Evolutionary conservation across 2,797 vertebrate genomes (phyloP), one percentile per base, ranked within the genome.

Genomic region (Hydrocynus forskahlii): DNA sequence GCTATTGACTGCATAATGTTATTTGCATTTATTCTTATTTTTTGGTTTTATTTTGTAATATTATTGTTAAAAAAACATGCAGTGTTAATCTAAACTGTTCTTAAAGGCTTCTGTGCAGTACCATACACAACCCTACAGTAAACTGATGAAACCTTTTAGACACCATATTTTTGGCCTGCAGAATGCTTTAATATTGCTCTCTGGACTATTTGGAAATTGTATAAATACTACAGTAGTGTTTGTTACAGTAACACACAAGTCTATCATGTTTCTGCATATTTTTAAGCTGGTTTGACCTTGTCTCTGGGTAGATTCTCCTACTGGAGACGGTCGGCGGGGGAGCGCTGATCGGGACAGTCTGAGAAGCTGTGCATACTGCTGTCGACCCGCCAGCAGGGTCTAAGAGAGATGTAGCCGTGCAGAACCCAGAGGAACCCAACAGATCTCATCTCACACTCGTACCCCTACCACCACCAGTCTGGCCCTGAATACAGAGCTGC

Each of bases 321-420:
- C 92, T 1, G 93, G 94, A 66, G 95, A 93, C 8, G 95, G 93
- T 38, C 93, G 93, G 0, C 93, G 93, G 1, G 94, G 93, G 48
- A 93, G 92, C 79, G 60, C 92, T 0, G 94, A 95, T 59, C 92
- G 92, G 81, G 95, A 94, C 90, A 94, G 94, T 79, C 88, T 95
- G 85, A 89, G 93, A 77, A 95, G 94, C 91, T 95, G 94, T 88
- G 90, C 95, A 80, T 96, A 95, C 90, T 95, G 95, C 90, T 95
- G 95, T 90, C 90, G 94, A 87, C 94, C 95, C 19, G 91, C 95
- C 83, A 96, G 95, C 85, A 92, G 94, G 19, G 93, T 95, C 89
- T 96, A 91, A 94, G 86, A 82, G 79, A 84, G 59, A 79, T 59
- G 66, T 48, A 62, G 70, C 62, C 76, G 66, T 52, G 74, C 81